Percentiles rank a stretch among this genome's conserved stretches.
phyloP scores from a whole-genome alignment of 2,113 vertebrate species.

The Nanorana parkeri region DNA sequence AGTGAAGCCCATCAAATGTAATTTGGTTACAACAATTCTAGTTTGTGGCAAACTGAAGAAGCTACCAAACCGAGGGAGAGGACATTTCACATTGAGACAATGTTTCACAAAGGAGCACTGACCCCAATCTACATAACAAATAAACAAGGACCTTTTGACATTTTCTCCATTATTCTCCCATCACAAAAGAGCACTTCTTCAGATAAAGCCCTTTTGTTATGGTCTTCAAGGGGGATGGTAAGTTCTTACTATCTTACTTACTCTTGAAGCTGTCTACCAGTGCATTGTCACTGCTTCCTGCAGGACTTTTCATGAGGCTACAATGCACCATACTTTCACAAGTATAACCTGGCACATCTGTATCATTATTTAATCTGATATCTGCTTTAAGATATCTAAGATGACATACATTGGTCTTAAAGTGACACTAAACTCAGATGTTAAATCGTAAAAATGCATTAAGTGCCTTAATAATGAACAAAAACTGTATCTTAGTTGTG shows the following conservation, averaged over 20 bases:
- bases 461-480: no score
- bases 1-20: neutral
- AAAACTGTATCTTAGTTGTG: no score
- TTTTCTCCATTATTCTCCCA: constrained; percentile 37
- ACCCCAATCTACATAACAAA: constrained; percentile 47
- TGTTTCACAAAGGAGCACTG: constrained; percentile 16
- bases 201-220: constrained; percentile 26
- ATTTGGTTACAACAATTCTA: constrained; percentile 17
- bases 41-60: neutral
- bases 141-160: constrained; percentile 36
- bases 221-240: constrained; percentile 10
- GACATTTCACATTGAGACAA: constrained; percentile 23
- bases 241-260: neutral
- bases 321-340: no score
- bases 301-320: neutral
- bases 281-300: neutral
- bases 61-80: neutral
- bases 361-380: no score
- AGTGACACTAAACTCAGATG: no score
- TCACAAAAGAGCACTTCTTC: constrained; percentile 19
- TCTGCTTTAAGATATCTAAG: no score
- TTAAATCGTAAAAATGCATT: no score
- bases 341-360: no score
- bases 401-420: no score
- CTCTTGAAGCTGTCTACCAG: neutral